Evolutionary conservation across 2,888 invertebrate genomes (phyloP).

Genomic region (Taphrorychus bicolor): DNA sequence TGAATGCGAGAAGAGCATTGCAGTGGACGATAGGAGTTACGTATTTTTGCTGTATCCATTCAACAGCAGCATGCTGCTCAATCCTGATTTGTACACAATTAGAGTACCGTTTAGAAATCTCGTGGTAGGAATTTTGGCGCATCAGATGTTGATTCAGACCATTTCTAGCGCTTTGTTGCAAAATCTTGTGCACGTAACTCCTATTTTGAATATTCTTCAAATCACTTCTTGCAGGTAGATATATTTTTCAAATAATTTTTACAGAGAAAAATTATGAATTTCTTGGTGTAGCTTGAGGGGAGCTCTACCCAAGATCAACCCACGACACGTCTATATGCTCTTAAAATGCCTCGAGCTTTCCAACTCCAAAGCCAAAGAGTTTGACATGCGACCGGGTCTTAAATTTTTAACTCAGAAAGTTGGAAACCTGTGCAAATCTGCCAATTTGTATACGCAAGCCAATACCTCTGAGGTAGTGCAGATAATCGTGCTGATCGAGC

Average conservation of each 20-base stretch:
- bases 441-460: slow-evolving; percentile 91
- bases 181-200: slow-evolving; percentile 59
- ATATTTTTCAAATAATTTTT: too few relatives aligned
- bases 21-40: slow-evolving; percentile 85
- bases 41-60: slow-evolving; percentile 86
- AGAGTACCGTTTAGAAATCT: slow-evolving; percentile 88
- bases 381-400: slow-evolving; percentile 88
- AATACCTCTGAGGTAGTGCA: slow-evolving; percentile 92
- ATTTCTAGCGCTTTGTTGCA: slow-evolving; percentile 87
- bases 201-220: slow-evolving; percentile 58
- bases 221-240: slow-evolving; percentile 56
- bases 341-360: slow-evolving; percentile 83
- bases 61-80: slow-evolving; percentile 72
- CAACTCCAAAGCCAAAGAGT: slow-evolving; percentile 81
- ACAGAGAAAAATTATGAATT: not conserved
- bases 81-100: slow-evolving; percentile 79
- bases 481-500: slow-evolving; percentile 84
- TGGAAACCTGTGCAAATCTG: slow-evolving; percentile 83
- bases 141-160: slow-evolving; percentile 91
- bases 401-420: slow-evolving; percentile 95
- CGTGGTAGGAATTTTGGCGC: slow-evolving; percentile 88
- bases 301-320: slow-evolving; percentile 61
- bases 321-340: slow-evolving; percentile 72
- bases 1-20: slow-evolving; percentile 61
- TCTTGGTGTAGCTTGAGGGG: slow-evolving; percentile 50